Evolutionary conservation across 2,797 vertebrate genomes (phyloP), one percentile per base, ranked within the genome.

Genomic region (Muscicapa striata): DNA sequence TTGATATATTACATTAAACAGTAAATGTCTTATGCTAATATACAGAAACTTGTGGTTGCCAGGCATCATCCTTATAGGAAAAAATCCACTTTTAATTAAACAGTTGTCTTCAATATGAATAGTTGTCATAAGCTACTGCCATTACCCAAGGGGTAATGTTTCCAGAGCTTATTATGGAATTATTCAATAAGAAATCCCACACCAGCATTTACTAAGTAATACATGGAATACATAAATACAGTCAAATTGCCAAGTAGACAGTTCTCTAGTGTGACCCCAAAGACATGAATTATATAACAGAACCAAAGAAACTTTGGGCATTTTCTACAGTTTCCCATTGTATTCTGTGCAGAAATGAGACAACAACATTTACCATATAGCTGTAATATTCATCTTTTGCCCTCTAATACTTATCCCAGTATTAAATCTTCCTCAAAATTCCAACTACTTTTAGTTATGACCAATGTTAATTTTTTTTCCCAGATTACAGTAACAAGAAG

Each of bases 1-100:
- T 89, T 90, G 80, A 93, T 73, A 26, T 46, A 90, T 93, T 94
- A 57, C 64, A 91, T 91, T 82, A 90, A 93, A 73, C 21, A 68
- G 46, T 73, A 54, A 73, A 45, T 73, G 26, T 55, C 55, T 84
- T 73, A 62, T 73, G 70, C 77, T 94, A 95, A 93, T 87, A 79
- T 79, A 87, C 34, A 84, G 48, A 90, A 88, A 73, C 48, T 67
- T 89, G 34, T 67, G 24, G 41, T 93, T 93, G 77, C 78, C 49
- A 70, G 52, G 77, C 77, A 79, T 82, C 14, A 0, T 73, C 15
- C 41, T 92, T 84, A 87, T 76, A 94, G 63, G 46, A 79, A 85
- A 95, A 55, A 83, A 84, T 22, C 2, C 2, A 2, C 27, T 85
- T 89, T 88, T 86, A 91, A 95, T 96, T 93, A 94, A 96, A 58